A percentile compares a stretch with the other conserved stretches of the same genome.
Conservation (phyloP, 1,140 invertebrate species). For the Asbolus verrucosus region DNA sequence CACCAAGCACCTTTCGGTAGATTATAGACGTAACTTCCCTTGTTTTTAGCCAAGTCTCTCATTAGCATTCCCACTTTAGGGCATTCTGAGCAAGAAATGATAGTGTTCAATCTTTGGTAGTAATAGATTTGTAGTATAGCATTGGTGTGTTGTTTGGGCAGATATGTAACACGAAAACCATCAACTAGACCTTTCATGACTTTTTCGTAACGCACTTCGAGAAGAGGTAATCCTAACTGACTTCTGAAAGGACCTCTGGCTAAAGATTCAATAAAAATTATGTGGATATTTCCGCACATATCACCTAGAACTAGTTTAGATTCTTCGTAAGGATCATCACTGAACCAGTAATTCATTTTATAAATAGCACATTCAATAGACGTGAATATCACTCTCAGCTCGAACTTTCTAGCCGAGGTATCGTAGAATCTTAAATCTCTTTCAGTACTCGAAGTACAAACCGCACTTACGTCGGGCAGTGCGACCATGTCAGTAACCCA, state of each 20-base stretch:
- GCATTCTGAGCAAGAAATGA: constrained; percentile 69
- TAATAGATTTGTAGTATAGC: constrained; percentile 73
- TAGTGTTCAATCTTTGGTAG: constrained; percentile 64
- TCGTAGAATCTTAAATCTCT: constrained; percentile 79
- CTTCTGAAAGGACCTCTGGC: constrained; percentile 76
- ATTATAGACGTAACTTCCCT: constrained; percentile 52
- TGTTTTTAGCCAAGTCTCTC: constrained; percentile 57
- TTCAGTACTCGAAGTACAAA: constrained; percentile 76
- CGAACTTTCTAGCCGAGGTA: constrained; percentile 76
- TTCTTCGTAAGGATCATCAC: constrained; percentile 68
- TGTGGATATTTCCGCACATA: constrained; percentile 72
- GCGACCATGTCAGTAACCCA: constrained; percentile 75
- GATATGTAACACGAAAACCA: constrained; percentile 66
- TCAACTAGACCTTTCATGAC: constrained; percentile 64
- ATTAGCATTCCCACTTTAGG: constrained; percentile 60
- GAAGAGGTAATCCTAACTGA: constrained; percentile 69
- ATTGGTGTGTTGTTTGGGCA: constrained; percentile 70
- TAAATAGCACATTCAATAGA: constrained; percentile 69
- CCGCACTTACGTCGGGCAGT: constrained; percentile 76
- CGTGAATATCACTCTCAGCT: constrained; percentile 71
- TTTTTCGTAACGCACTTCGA: constrained; percentile 70
- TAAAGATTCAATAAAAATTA: constrained; percentile 71
- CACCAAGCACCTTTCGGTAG: constrained; percentile 68
- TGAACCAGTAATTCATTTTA: constrained; percentile 75
- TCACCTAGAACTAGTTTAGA: constrained; percentile 76